Base-by-base conservation (phyloP, 2,797 vertebrate genomes). In the Synaphobranchus kaupii region DNA sequence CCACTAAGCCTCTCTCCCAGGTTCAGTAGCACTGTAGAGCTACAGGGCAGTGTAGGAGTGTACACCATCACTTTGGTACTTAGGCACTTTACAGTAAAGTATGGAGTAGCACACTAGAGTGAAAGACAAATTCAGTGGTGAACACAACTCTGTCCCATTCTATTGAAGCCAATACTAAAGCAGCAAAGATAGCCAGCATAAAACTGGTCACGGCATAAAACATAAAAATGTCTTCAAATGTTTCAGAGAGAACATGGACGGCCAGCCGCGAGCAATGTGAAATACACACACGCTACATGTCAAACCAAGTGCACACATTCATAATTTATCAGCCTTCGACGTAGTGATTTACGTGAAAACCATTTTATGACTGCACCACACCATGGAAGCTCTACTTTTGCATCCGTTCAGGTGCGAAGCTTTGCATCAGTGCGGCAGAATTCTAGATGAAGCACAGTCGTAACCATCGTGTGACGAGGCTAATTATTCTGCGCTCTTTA, bases 401-500 rank as follows among this genome's bases (percentile, higher is more conserved):
- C 13, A 56, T n/a, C 60, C 6, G 66, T 20, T 3, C 63, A 52
- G 25, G 34, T 81, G 2, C 4, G n/a, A 56, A 50, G 25, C n/a
- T n/a, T 84, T 22, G n/a, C 48, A 39, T 85, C 52, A 60, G 25
- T 68, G 25, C 66, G 0, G 52, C 12, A 78, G 71, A 76, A 86
- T 80, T 73, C 3, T 52, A 85, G 20, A 85, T 52, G 66, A 85
- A 31, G 47, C 15, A 12, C 25, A 25, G 17, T 15, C 1, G 13
- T 73, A 5, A 47, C n/a, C 20, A 0, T 15, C 17, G 3, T 28
- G 48, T n/a, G 84, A 52, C 9, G 31, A 25, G 84, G 84, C 28
- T 85, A 52, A 58, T 66, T 76, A 20, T 87, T 47, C 47, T 34
- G 2, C 12, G 6, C 60, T 87, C 60, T 52, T 81, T 81, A 81